Evolutionary conservation across 2,113 vertebrate species (phyloP).

Genomic region (Pleuronectes platessa): DNA sequence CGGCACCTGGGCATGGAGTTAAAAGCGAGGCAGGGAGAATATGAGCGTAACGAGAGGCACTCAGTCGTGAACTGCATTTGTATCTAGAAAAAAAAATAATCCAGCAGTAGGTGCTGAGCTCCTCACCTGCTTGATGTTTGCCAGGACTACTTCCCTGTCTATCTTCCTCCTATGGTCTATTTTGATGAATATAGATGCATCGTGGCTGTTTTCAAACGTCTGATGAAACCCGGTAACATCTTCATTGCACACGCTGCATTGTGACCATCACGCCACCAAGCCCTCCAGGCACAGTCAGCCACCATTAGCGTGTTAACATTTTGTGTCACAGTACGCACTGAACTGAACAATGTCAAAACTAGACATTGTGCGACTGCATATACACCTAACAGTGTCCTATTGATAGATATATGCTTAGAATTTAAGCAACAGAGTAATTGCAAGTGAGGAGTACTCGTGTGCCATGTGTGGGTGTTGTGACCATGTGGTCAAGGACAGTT

Average conservation of each 20-base stretch:
- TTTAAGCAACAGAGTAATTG: not conserved
- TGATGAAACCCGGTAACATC: not conserved
- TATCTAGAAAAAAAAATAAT: constrained; percentile 40
- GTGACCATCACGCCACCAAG: not conserved
- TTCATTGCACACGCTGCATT: constrained; percentile 19
- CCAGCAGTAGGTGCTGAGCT: constrained; percentile 17
- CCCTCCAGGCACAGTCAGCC: constrained; percentile 18
- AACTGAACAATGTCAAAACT: not conserved
- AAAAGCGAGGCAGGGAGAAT: constrained; percentile 44
- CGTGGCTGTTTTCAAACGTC: constrained; percentile 5
- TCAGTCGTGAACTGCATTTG: constrained; percentile 61
- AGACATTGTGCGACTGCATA: not conserved
- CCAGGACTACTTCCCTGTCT: not conserved
- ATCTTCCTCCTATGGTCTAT: not conserved
- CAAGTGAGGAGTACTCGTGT: not conserved
- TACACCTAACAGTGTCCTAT: not conserved
- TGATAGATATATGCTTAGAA: too few relatives aligned
- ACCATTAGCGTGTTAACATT: constrained; percentile 7
- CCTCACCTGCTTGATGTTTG: constrained; percentile 39
- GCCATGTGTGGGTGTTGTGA: constrained; percentile 15
- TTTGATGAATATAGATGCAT: not conserved
- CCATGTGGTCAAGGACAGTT: constrained; percentile 35
- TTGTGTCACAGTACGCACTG: constrained; percentile 1
- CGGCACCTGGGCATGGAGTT: constrained; percentile 49
- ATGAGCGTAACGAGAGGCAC: constrained; percentile 33